phyloP scores from a whole-genome alignment of 1,140 invertebrate genomes.

The Drosophila tristis region DNA sequence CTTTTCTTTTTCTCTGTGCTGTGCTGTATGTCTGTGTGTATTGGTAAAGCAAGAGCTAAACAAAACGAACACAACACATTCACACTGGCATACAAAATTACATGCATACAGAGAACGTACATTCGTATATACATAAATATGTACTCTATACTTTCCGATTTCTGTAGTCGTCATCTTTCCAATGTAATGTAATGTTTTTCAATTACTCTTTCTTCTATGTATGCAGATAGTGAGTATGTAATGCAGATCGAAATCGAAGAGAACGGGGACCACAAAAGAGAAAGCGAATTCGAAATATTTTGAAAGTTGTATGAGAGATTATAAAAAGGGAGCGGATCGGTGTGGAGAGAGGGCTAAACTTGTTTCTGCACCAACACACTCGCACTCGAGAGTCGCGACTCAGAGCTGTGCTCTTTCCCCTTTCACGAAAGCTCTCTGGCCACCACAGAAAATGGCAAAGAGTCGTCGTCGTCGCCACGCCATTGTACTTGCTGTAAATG shows the following conservation, averaged over 20 bases:
- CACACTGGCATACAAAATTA: slow-evolving; percentile 14
- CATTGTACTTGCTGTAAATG: slow-evolving; percentile 73
- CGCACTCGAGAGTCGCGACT: background rate
- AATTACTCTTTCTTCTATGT: slow-evolving; percentile 41
- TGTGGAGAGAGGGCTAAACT: slow-evolving; percentile 43
- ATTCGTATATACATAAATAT: background rate
- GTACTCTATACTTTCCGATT: slow-evolving; percentile 53
- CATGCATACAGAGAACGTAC: slow-evolving; percentile 37
- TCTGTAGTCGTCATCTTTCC: slow-evolving; percentile 59
- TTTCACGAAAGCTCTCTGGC: slow-evolving; percentile 78
- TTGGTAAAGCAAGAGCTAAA: slow-evolving; percentile 66
- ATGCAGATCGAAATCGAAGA: slow-evolving; percentile 41
- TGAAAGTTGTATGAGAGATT: slow-evolving; percentile 49
- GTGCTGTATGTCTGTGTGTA: slow-evolving; percentile 34
- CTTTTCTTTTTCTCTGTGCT: slow-evolving; percentile 75
- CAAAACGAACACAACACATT: slow-evolving; percentile 49
- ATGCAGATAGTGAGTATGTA: slow-evolving; percentile 44
- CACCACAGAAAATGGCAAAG: slow-evolving; percentile 69
- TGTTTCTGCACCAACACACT: slow-evolving; percentile 58
- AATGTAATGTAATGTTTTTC: slow-evolving; percentile 58
- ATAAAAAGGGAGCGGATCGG: slow-evolving; percentile 56
- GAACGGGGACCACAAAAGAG: slow-evolving; percentile 57
- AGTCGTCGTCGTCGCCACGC: slow-evolving; percentile 25
- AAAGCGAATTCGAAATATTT: slow-evolving; percentile 45
- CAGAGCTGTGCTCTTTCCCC: slow-evolving; percentile 57